phyloP scores from a whole-genome alignment of 2,888 invertebrate species.

The Drepana falcataria region DNA sequence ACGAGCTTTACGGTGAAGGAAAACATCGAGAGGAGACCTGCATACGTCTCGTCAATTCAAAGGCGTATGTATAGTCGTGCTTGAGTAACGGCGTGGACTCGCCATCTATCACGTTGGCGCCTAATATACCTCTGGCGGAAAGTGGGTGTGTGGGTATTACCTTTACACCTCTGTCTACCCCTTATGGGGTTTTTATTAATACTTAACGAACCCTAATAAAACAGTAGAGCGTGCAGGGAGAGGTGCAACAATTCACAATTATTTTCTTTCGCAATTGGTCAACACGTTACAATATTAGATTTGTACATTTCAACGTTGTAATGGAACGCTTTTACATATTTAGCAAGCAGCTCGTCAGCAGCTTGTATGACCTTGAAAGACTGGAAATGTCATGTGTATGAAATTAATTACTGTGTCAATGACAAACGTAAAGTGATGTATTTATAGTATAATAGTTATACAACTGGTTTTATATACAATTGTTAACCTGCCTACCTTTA shows the following conservation, averaged over 20 bases:
- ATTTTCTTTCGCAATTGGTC: constrained; percentile 1
- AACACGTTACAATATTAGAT: background rate
- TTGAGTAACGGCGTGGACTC: too few species aligned
- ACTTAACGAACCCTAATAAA: background rate
- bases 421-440: background rate
- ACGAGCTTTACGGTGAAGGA: too few species aligned
- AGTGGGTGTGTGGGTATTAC: too few species aligned
- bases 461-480: background rate
- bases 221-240: background rate
- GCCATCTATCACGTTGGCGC: too few species aligned
- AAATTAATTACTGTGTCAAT: background rate
- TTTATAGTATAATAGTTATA: background rate
- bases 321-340: background rate
- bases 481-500: too few species aligned
- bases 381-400: background rate
- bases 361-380: background rate
- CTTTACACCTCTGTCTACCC: too few species aligned
- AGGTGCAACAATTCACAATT: constrained; percentile 1
- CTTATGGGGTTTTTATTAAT: background rate
- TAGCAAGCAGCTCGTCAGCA: background rate
- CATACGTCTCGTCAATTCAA: too few species aligned
- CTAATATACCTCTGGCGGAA: too few species aligned
- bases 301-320: background rate
- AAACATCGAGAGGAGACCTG: too few species aligned
- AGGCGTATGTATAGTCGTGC: too few species aligned